Evolutionary conservation across 2,113 vertebrate genomes (phyloP), one percentile per base, ranked within the genome.

Genomic region (Psammodynastes pulverulentus): DNA sequence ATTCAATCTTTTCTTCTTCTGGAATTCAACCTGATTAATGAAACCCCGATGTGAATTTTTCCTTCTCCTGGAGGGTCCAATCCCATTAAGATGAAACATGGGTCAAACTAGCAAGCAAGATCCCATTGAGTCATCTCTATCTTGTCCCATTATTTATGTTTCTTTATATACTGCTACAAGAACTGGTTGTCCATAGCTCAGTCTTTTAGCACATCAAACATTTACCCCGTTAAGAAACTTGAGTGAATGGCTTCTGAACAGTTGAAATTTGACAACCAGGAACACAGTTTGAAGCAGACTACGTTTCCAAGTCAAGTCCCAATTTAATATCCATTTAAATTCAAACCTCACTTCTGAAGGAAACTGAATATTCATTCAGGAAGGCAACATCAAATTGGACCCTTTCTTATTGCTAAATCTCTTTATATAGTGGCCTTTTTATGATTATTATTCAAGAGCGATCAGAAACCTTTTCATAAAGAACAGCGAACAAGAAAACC

Each of bases 301-400:
- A 29, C 49, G 5, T 49, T 49, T 29, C 43, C 46, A 86, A 46
- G 23, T 13, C 24, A 86, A 46, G 24, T 51, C 26, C 5, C 21
- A 87, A 91, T 86, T 53, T 51, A 67, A 84, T 86, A 72, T 92
- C 46, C 72, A 86, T 91, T 67, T 91, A 90, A 90, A 91, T 90
- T 92, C 72, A 93, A 85, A 89, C 87, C 17, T 85, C 51, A 56
- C 48, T 88, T 51, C 51, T 62, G 1, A 72, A 34, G 84, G 92
- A 87, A 58, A 12, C 26, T 58, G 88, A 53, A 34, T 79, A 94
- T 92, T 29, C 45, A 94, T 92, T 29, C 45, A 91, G 89, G 93
- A 23, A 87, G 19, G 46, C 13, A 4, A 7, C 0, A 24, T 26
- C 45, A 62, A 48, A 58, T 9, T 23, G 90, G 45, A 26, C 26